A percentile compares a stretch with the other conserved stretches of the same genome.
These are phyloP conservation scores for Damaliscus lunatus DNA, from an alignment of 2,113 vertebrate genomes.

Conservation along the genomic window DNA sequence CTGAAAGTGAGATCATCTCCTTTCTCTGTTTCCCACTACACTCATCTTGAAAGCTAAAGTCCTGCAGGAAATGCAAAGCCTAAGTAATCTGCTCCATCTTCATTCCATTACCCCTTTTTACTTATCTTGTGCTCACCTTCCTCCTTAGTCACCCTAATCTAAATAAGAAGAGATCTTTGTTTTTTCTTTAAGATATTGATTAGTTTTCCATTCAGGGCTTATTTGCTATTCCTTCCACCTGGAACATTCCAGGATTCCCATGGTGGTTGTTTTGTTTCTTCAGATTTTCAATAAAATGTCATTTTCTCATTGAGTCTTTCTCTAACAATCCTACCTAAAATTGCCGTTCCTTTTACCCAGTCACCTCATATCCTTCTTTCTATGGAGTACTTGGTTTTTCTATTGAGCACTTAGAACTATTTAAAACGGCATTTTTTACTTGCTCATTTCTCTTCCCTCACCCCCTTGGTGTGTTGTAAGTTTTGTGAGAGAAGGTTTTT, in stretches of 20 bases:
- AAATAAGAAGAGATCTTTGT: not conserved
- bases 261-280: not conserved
- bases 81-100: not conserved
- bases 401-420: not conserved
- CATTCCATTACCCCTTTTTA: not conserved
- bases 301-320: not conserved
- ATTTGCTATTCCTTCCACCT: not conserved
- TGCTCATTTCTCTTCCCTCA: not conserved
- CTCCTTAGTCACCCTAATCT: not conserved
- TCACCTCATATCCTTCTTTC: not conserved
- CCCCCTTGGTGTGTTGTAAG: not conserved
- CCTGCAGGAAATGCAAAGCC: accelerated
- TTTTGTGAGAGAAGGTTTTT: not conserved
- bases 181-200: not conserved
- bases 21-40: not conserved
- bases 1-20: not conserved
- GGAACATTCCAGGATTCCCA: not conserved
- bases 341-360: not conserved
- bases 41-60: not conserved
- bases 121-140: not conserved
- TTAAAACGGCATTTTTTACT: not conserved
- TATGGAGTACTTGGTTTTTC: not conserved
- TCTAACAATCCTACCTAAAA: not conserved
- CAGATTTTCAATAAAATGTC: not conserved
- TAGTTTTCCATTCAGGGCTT: not conserved